Base-by-base conservation (phyloP, 2,888 invertebrate genomes). In the Phyto melanocephala region DNA sequence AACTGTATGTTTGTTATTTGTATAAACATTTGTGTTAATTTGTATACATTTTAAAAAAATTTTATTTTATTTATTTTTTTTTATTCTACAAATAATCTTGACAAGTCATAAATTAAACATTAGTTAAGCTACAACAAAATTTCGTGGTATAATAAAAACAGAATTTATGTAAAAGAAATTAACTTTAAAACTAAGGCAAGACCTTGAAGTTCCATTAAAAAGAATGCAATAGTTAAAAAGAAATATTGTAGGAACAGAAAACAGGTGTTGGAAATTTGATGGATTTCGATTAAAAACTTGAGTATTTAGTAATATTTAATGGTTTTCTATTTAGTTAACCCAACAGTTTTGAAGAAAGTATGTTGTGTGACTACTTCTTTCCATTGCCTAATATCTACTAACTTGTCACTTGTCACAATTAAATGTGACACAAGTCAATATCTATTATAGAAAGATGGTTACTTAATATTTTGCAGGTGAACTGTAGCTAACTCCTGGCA, bases 101-200 rank as follows among this genome's bases (percentile, higher is more conserved):
- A 63, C 63, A 78, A 60, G 74, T 60, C 70, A 78, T 79, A 82
- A 79, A 82, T 82, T 75, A 74, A 50, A 70, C 42, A 68, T 78
- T 81, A 78, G 78, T 75, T 82, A 65, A 65, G 78, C 62, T 58
- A 47, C 22, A 56, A 68, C 20, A 60, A 17, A 17, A 52, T 52
- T 28, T 28, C 28, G 2, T 22, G n/a, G 33, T 28, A 52, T 37
- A 62, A 62, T 13, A 28, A 40, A 35, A n/a, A 42, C 20, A 45
- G 0, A 62, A 24, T 7, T 52, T 52, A 20, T 47, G 8, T 47
- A 47, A 37, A 60, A 56, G 1, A 47, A 24, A 15, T n/a, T n/a
- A 13, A 52, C 8, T n/a, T 50, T 33, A 7, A 74, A 63, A 56
- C 17, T 28, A 13, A 56, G 45, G 13, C 22, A 45, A 76, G 24